Evolutionary conservation across 2,888 invertebrate species (phyloP), one percentile per base, ranked within the genome.

Genomic region (Apocheima hispidaria): DNA sequence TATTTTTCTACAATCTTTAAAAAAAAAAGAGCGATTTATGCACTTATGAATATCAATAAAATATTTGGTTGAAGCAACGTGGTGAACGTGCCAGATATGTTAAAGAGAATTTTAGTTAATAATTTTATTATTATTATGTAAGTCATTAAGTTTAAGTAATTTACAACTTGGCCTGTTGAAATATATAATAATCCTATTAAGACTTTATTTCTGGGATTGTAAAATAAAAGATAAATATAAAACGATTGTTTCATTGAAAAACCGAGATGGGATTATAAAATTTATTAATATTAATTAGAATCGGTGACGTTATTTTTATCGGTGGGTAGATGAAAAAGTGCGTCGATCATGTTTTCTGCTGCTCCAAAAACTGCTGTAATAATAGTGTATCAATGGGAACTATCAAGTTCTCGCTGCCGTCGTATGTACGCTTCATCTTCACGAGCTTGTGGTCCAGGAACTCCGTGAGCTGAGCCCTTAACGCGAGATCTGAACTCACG

Each of bases 361-460:
- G 93, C 60, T 96, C 96, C 48, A 96, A 82, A 86, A 98, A 97
- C 79, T 98, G 96, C 78, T 96, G 95, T 60, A 98, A 85, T 40
- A 98, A 91, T 12, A 87, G 82, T 67, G 94, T 94, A 70, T 96
- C 96, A 21, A 98, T 94, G 0, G 98, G 97, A 82, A 98, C 97
- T 20, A 94, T 80, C 30, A 98, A 90, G 78, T 96, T 95, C 82
- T 98, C 98, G 51, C 95, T 94, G 30, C 98, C 98, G 83, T 98
- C 98, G 26, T 93, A 89, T 14, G 95, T 96, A 75, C 98, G 94
- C 79, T 96, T 96, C 57, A 95, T 95, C 83, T 95, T 96, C 4
- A 99, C 95, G 73, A 99, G 93, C 83, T 98, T 97, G 85, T 99
- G 99, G 88, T 99, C 99, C 49, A 97, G 92, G 87, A 99, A 99